phyloP scores from a whole-genome alignment of 1,140 invertebrate genomes.

The Drosophila pandora region DNA sequence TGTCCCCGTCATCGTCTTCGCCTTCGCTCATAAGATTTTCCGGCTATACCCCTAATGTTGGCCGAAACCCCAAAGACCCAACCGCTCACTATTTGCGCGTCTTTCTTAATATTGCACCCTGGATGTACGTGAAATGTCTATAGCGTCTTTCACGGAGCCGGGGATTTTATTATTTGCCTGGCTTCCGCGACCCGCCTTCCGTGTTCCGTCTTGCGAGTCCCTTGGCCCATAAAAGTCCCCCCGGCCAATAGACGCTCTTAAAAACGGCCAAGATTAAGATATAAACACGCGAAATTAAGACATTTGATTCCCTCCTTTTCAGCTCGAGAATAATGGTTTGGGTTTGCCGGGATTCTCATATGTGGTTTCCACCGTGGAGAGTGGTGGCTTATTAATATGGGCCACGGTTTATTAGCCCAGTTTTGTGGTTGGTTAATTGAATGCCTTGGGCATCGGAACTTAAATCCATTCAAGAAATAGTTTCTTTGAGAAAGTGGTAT shows the following conservation, averaged over 20 bases:
- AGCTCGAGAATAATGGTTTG: conserved; percentile 15
- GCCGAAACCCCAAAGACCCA: conserved; percentile 11
- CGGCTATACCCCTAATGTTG: conserved; percentile 22
- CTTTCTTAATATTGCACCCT: conserved; percentile 13
- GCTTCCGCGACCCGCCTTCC: conserved; percentile 31
- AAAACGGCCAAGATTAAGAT: conserved; percentile 57
- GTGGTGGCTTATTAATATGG: conserved; percentile 24
- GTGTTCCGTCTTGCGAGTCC: background rate
- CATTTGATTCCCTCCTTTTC: conserved; percentile 40
- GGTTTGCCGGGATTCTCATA: background rate
- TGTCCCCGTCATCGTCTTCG: conserved; percentile 13
- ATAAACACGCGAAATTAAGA: conserved; percentile 58
- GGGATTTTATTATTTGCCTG: conserved; percentile 42
- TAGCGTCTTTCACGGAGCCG: conserved; percentile 26
- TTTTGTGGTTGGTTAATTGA: conserved; percentile 5
- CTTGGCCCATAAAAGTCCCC: conserved; percentile 25
- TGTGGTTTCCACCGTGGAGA: background rate
- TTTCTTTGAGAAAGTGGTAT: background rate
- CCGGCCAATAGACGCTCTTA: conserved; percentile 45
- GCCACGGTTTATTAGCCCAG: conserved; percentile 33
- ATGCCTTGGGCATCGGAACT: background rate
- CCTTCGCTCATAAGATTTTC: conserved; percentile 2
- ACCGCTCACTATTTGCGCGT: conserved; percentile 36
- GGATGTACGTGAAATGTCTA: conserved; percentile 39
- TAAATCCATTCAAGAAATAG: background rate